These are phyloP conservation scores for Mesocentrotus franciscanus DNA, from an alignment of 53 echinoderm and acorn worm genomes.

Conservation along the genomic window DNA sequence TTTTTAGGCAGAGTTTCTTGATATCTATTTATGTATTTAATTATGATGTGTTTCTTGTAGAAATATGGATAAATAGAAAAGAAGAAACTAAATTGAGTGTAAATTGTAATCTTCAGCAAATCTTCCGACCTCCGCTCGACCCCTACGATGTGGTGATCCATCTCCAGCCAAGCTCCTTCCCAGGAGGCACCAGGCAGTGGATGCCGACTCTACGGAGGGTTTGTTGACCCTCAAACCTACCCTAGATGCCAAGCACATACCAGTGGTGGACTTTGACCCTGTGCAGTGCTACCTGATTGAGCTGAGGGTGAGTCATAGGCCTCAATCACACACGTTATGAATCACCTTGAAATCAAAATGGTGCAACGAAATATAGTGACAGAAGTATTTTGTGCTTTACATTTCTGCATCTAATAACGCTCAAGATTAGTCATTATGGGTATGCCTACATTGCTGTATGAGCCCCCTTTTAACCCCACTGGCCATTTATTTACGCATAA, in stretches of 20 bases:
- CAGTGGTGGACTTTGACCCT: slow-evolving; percentile 95
- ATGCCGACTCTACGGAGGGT: slow-evolving; percentile 14
- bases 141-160: slow-evolving; percentile 93
- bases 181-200: slow-evolving; percentile 79
- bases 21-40: no score
- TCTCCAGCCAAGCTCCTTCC: slow-evolving; percentile 78
- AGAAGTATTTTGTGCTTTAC: neutral
- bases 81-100: neutral
- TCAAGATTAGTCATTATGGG: no score
- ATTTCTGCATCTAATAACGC: neutral
- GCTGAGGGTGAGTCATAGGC: slow-evolving; percentile 75
- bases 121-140: slow-evolving; percentile 93
- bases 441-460: no score
- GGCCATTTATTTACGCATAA: no score
- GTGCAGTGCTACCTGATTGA: slow-evolving; percentile 81
- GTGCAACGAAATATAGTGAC: neutral
- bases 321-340: neutral
- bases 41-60: no score
- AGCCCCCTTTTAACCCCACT: no score
- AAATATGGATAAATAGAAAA: no score
- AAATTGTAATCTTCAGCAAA: slow-evolving; percentile 73
- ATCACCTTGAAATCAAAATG: neutral
- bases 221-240: slow-evolving; percentile 30
- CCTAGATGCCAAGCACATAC: slow-evolving; percentile 68
- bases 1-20: no score